phyloP scores from a whole-genome alignment of 2,888 invertebrate species.

The Glyphotaelius pellucidus region DNA sequence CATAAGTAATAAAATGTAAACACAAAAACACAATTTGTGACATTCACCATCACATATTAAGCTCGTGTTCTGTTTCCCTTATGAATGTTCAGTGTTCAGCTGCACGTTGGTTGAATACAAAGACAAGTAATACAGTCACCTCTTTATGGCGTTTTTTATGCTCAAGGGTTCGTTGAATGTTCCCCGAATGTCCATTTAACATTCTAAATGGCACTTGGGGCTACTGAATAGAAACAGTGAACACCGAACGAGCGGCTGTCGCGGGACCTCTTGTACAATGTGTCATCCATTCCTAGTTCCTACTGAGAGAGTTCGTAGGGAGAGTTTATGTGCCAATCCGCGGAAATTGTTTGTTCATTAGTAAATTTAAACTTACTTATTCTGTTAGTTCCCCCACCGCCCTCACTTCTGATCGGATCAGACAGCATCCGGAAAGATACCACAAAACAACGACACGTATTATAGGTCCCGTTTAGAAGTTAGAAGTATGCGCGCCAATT shows the following conservation, averaged over 20 bases:
- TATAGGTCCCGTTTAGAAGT: background rate
- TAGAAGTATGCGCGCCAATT: background rate
- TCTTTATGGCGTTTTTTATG: slow-evolving; percentile 24
- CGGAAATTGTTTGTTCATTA: background rate
- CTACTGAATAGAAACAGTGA: slow-evolving; percentile 10
- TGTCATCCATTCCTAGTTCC: background rate
- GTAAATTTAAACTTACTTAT: background rate
- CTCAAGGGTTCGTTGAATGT: slow-evolving; percentile 45
- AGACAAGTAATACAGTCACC: slow-evolving; percentile 8
- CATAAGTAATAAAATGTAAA: background rate
- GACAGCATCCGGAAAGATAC: background rate
- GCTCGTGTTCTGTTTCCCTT: slow-evolving; percentile 22
- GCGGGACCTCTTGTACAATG: background rate
- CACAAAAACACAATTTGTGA: slow-evolving; percentile 1
- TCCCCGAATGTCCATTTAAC: slow-evolving; percentile 30
- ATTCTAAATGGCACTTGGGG: slow-evolving; percentile 32
- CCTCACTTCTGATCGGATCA: background rate
- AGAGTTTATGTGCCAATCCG: background rate
- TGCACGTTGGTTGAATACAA: slow-evolving; percentile 20
- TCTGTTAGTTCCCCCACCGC: background rate
- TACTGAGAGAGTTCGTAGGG: background rate
- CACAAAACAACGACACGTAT: background rate
- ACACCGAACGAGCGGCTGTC: background rate
- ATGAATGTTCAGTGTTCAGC: background rate
- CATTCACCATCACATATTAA: background rate